Evolutionary conservation across 2,797 vertebrate genomes (phyloP), one percentile per base, ranked within the genome.

Genomic region (Momotus momota): DNA sequence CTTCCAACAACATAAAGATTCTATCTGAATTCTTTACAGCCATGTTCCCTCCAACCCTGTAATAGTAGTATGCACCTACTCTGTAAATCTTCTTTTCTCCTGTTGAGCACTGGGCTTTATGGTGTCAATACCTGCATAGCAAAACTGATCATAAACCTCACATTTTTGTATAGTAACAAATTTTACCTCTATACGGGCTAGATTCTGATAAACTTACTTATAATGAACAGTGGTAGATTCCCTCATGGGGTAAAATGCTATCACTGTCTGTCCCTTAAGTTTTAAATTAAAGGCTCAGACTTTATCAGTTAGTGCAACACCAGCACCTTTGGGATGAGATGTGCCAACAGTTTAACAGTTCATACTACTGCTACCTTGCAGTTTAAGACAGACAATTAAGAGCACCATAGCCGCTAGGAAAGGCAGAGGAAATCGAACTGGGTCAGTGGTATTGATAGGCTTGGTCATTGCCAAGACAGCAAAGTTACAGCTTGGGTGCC

Each of bases 241-340:
- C 43, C 73, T 60, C 73, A 72, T 7, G 64, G 87, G 91, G 91
- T 95, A 86, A 92, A 86, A 46, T 41, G 35, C 69, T 94, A 88
- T 95, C 91, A 69, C 81, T 93, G 90, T 83, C 70, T 88, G 72
- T 79, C 82, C 87, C 66, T 75, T 90, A 90, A 88, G 91, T 88
- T 95, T 91, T 86, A 94, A 92, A 94, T 94, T 92, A 81, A 90
- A 90, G 91, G 84, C 78, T 96, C 87, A 86, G 85, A 43, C 48
- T 93, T 89, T 74, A 93, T 94, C 95, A 75, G 87, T 72, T 85
- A 81, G 72, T 79, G 87, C 94, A 96, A 89, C 94, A 75, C 79
- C 87, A 93, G 46, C 62, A 86, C 65, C 87, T 88, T 85, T 91
- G 84, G 79, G 79, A 95, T 91, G 88, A 90, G 69, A 91, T 91